Conservation (phyloP, 2,113 vertebrate species). For the Trochalopteron elliotii region DNA sequence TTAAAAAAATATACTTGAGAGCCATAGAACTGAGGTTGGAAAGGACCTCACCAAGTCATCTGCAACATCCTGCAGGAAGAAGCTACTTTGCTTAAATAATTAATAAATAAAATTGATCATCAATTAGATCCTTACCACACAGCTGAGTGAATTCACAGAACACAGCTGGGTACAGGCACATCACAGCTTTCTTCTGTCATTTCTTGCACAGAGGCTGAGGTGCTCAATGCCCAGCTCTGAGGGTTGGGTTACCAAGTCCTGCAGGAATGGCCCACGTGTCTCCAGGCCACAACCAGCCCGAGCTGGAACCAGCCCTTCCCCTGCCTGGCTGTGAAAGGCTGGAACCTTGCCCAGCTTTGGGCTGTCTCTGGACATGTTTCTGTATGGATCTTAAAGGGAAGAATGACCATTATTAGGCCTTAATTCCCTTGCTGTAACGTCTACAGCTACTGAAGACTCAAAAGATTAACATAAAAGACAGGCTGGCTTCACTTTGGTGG, state of each 20-base stretch:
- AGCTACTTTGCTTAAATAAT: neutral
- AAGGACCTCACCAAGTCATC: neutral
- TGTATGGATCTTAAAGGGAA: neutral
- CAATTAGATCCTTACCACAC: neutral
- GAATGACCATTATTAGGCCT: neutral
- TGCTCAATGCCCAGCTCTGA: neutral
- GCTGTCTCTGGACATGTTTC: neutral
- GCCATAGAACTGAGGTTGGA: neutral
- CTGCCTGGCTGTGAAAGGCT: neutral
- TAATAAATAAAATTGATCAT: neutral
- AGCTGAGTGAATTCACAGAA: neutral
- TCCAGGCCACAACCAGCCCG: neutral
- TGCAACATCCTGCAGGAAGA: neutral
- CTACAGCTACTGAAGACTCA: neutral
- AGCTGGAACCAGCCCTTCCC: neutral
- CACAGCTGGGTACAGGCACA: neutral
- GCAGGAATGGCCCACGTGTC: rapidly evolving
- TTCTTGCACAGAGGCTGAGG: neutral
- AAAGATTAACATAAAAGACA: neutral
- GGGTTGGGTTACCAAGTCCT: neutral
- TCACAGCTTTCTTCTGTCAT: neutral
- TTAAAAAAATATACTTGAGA: neutral
- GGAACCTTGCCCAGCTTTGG: neutral
- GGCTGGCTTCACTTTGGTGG: neutral
- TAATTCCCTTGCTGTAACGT: neutral